Evolutionary conservation across 2,888 invertebrate species (phyloP), one percentile per base, ranked within the genome.

Genomic region (Pseudoips prasinana): DNA sequence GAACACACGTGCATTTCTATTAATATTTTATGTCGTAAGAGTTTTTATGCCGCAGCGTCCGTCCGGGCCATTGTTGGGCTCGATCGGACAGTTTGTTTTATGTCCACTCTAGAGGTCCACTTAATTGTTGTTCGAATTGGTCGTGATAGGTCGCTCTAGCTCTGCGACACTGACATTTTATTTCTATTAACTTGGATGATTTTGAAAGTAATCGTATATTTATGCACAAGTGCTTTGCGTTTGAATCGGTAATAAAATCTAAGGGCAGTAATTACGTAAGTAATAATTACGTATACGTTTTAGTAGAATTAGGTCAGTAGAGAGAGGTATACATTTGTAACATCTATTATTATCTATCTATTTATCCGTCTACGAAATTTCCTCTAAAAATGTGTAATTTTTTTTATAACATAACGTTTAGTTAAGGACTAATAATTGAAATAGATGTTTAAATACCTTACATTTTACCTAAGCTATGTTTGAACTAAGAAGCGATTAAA

Each of bases 1-100:
- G 86, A 87, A 83, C 84, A 73, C 84, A 85, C 87, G 86, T 86
- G 88, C 86, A 86, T 86, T 87, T 87, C 87, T 87, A 87, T 88
- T 87, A 87, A 87, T 87, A 87, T 87, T 88, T 87, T 87, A 86
- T 86, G 84, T 82, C 67, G 73, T 69, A 73, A 73, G 73, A 67
- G 78, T 80, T 86, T 86, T 84, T 82, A 75, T 76, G 65, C 65
- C 54, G 58, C 64, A 63, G 69, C 69, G 68, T 66, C 56, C 67
- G 67, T 55, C 61, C 62, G 42, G 64, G 45, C 75, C 69, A 79
- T 84, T 82, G 82, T 83, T 76, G 69, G 58, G 45, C 56, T 37
- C 58, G 53, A 55, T 51, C 63, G 70, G 67, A 65, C 69, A 73
- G 75, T 76, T 77, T 80, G 80, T 84, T 82, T 78, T 82, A 80